Evolutionary conservation across 23 tunicate species (phyloP), one percentile per base, ranked within the genome.

Genomic region (Aplidium turbinatum): DNA sequence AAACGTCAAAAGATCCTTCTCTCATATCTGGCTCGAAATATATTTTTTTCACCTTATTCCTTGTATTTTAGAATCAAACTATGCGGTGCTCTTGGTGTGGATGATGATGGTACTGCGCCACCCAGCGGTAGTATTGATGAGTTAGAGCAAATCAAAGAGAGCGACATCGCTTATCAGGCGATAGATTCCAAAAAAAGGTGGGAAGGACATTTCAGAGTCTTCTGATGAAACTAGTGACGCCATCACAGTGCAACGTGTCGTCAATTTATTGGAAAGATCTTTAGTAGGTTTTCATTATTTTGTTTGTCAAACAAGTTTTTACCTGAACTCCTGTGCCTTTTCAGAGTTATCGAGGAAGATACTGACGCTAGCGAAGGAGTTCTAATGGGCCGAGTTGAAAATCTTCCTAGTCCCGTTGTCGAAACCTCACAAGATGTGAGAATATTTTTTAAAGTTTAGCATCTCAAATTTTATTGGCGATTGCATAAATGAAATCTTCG

Each of bases 331-430:
- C n/a, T n/a, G n/a, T n/a, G n/a, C n/a, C n/a, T n/a, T n/a, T n/a
- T n/a, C n/a, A n/a, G n/a, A n/a, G n/a, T n/a, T n/a, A n/a, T n/a
- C n/a, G n/a, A 42, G 50, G 50, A 51, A 19, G 39, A 11, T 3
- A 38, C 29, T 38, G 30, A n/a, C 0, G 51, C 4, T 6, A 55
- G 57, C 11, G 13, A 30, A 19, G 79, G 77, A 5, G 57, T 77
- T 4, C 38, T 91, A 45, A 91, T 91, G 97, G 97, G 72, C 1
- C 56, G 60, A 48, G 89, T 87, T 0, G 91, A 84, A 65, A 91
- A 91, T 68, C 35, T 91, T 35, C 78, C 82, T 4, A 53, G 29
- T 13, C 86, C 86, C 21, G 40, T 26, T n/a, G 24, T 74, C 18
- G 38, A 57, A 7, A 24, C 74, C 30, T 47, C 57, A 13, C 91